Percentiles rank a stretch among this genome's conserved stretches.
Conservation (phyloP, 2,888 invertebrate species). For the Acholoe squamosa region DNA sequence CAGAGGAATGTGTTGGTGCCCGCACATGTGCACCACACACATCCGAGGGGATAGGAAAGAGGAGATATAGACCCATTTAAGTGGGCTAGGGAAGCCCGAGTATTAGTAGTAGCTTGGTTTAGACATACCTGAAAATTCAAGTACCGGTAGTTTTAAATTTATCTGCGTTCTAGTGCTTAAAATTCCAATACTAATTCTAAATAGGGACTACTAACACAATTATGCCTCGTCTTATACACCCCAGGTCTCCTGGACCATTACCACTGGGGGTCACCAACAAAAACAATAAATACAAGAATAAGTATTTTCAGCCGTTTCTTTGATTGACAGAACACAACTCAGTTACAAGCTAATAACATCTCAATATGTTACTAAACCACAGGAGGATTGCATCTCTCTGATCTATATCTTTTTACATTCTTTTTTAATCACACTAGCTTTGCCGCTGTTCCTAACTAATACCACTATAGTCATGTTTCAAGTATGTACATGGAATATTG, state of each 20-base stretch:
- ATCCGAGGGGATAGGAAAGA: too few relatives aligned
- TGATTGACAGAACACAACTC: background rate
- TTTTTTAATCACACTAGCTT: background rate
- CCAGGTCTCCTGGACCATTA: background rate
- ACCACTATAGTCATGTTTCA: background rate
- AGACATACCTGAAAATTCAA: background rate
- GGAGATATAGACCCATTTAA: too few relatives aligned
- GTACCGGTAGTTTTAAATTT: background rate
- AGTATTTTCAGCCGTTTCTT: conserved; percentile 46
- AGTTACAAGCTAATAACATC: background rate
- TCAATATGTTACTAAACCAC: background rate
- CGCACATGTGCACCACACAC: too few relatives aligned
- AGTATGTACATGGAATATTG: background rate
- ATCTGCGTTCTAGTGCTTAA: background rate
- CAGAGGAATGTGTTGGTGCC: too few relatives aligned
- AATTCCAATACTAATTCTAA: background rate
- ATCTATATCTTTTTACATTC: background rate
- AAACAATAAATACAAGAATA: conserved; percentile 26
- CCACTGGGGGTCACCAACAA: background rate
- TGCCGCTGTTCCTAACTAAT: background rate
- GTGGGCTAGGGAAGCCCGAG: too few relatives aligned
- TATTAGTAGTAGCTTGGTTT: background rate
- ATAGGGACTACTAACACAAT: background rate
- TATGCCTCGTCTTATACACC: background rate
- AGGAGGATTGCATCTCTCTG: background rate